A percentile compares a stretch with the other conserved stretches of the same genome.
Evolutionary conservation across 2,888 invertebrate genomes (phyloP).

Genomic region (Drosophila koepferae): DNA sequence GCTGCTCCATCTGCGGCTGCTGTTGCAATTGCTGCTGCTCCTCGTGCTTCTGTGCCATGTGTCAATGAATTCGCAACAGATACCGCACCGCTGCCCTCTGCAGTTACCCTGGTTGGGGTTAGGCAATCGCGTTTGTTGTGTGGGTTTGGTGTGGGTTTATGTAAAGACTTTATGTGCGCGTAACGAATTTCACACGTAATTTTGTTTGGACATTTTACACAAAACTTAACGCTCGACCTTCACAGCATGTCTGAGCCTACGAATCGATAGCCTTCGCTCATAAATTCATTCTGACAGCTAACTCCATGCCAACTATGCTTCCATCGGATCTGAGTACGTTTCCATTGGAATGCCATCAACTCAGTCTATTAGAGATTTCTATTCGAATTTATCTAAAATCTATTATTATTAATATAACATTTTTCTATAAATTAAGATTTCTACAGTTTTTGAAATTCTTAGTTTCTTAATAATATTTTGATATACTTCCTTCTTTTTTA

Average conservation of each 20-base stretch:
- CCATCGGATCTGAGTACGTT: not conserved
- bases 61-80: constrained; percentile 11
- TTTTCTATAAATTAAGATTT: no score
- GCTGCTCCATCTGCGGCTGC: not conserved
- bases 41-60: constrained; percentile 50
- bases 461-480: no score
- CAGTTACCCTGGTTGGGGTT: constrained; percentile 12
- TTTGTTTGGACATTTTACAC: constrained; percentile 70
- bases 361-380: not conserved
- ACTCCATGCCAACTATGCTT: constrained; percentile 12
- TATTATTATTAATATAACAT: no score
- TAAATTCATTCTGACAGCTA: not conserved
- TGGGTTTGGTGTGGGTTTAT: constrained; percentile 22
- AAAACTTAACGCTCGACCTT: constrained; percentile 62
- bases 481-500: no score
- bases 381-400: no score
- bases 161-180: constrained; percentile 26
- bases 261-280: not conserved
- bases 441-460: no score
- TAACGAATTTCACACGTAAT: constrained; percentile 65
- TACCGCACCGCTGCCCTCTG: constrained; percentile 1
- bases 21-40: constrained; percentile 1
- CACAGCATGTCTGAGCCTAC: constrained; percentile 47
- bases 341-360: not conserved
- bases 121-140: not conserved